Percentiles rank a stretch among this genome's conserved stretches.
Conservation (phyloP, 2,888 invertebrate species). For the Cheilosia pagana region DNA sequence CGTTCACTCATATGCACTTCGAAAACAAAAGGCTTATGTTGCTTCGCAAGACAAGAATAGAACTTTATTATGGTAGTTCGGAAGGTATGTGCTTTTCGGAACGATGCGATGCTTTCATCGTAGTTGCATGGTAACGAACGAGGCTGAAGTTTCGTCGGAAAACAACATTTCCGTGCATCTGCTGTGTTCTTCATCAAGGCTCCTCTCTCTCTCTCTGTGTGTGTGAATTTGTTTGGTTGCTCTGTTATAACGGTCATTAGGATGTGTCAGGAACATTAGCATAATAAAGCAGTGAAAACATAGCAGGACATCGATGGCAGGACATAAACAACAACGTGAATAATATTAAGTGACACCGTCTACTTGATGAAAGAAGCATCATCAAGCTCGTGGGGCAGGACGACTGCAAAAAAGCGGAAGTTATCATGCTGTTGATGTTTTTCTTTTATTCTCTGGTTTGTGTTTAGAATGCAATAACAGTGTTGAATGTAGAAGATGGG, state of each 20-base stretch:
- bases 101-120: conserved; percentile 54
- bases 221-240: conserved; percentile 62
- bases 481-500: conserved; percentile 25
- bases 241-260: conserved; percentile 74
- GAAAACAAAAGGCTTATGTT: conserved; percentile 75
- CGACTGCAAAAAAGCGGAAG: conserved; percentile 52
- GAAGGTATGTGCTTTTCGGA: conserved; percentile 67
- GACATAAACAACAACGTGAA: conserved; percentile 74
- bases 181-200: conserved; percentile 43
- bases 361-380: conserved; percentile 61
- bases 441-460: conserved; percentile 24
- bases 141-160: conserved; percentile 45
- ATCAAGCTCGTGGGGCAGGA: conserved; percentile 46
- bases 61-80: conserved; percentile 73
- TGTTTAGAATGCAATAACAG: conserved; percentile 43
- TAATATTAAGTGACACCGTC: conserved; percentile 73
- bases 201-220: conserved; percentile 25
- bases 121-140: conserved; percentile 53
- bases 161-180: conserved; percentile 75
- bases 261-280: conserved; percentile 75
- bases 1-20: conserved; percentile 71
- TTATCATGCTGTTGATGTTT: conserved; percentile 51
- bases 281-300: conserved; percentile 76
- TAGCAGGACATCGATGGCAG: conserved; percentile 75
- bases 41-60: conserved; percentile 70